Conservation (phyloP, 1,140 invertebrate species). For the Kradibia gibbosae region DNA sequence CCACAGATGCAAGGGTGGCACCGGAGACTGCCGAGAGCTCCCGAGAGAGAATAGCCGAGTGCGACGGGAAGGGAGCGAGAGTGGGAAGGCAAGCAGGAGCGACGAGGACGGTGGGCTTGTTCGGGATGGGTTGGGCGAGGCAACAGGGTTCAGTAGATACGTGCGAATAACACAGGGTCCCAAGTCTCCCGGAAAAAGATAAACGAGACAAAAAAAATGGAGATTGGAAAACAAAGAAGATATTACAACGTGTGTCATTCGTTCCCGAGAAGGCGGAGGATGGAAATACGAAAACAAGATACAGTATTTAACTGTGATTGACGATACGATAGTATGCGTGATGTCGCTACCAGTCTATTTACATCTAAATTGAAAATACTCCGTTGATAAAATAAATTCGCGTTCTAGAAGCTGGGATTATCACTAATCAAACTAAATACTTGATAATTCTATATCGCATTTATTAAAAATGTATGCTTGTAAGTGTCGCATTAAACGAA, state of each 20-base stretch:
- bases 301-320: neutral
- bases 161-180: too few species aligned
- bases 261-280: neutral
- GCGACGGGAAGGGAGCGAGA: neutral
- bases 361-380: too few species aligned
- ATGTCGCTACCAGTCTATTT: too few species aligned
- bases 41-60: neutral
- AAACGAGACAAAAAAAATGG: conserved; percentile 1
- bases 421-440: too few species aligned
- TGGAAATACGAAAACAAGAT: neutral
- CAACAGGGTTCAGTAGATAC: neutral
- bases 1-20: conserved; percentile 32
- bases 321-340: too few species aligned
- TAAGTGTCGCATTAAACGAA: too few species aligned
- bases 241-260: neutral
- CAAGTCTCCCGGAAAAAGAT: neutral
- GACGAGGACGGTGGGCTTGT: neutral
- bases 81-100: too few species aligned
- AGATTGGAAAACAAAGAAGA: neutral
- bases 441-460: too few species aligned
- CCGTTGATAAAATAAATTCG: too few species aligned
- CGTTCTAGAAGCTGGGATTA: too few species aligned
- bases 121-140: neutral
- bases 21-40: conserved; percentile 51
- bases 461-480: too few species aligned